phyloP scores from a whole-genome alignment of 53 echinoderm and acorn worm species.

The Echinometra lucunter region DNA sequence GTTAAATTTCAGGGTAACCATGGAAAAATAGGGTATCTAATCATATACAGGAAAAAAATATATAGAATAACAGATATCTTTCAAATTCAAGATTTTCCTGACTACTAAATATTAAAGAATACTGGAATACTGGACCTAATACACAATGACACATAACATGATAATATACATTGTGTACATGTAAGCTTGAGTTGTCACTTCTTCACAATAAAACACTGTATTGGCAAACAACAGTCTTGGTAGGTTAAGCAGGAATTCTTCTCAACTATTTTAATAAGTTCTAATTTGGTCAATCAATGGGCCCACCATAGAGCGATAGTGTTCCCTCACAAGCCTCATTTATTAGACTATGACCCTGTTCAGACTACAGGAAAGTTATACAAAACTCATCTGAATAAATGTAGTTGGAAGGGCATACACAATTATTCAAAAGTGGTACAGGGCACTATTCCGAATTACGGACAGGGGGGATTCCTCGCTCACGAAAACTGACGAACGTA shows the following conservation, averaged over 20 bases:
- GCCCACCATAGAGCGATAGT: conserved; percentile 14
- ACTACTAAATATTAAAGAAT: background rate
- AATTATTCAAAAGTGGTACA: no score
- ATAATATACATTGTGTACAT: no score
- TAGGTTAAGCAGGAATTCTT: conserved; percentile 42
- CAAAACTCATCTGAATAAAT: no score
- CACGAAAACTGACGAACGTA: no score
- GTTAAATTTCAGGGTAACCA: no score
- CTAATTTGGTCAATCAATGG: conserved; percentile 50
- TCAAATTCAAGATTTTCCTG: background rate
- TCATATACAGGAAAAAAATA: background rate
- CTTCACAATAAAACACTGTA: background rate
- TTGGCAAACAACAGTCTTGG: conserved; percentile 52
- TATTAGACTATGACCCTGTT: background rate
- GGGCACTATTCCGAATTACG: no score
- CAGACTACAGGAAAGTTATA: no score
- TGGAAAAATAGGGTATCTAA: no score
- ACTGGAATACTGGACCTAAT: background rate
- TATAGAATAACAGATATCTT: background rate
- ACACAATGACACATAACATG: background rate
- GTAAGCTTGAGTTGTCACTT: background rate
- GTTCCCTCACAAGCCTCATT: conserved; percentile 20
- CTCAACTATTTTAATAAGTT: conserved; percentile 44
- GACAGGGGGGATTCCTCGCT: no score
- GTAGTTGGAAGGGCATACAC: no score